Conservation (phyloP, 1,140 invertebrate genomes). For the Dinoponera quadriceps region DNA sequence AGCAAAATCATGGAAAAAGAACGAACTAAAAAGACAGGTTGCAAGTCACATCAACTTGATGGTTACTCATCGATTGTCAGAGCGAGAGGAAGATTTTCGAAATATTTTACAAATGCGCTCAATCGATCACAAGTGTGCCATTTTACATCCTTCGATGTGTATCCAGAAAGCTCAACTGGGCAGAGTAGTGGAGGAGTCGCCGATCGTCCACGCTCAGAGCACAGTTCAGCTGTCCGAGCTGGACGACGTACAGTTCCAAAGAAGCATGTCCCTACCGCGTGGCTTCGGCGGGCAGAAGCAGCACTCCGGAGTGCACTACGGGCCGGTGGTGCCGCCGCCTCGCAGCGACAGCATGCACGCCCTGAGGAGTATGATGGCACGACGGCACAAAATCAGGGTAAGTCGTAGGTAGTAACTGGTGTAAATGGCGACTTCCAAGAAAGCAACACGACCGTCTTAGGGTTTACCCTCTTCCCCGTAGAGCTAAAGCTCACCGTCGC, state of each 20-base stretch:
- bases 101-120: too few species aligned
- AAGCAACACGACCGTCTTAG: neutral
- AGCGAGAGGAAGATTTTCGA: too few species aligned
- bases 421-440: neutral
- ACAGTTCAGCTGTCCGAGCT: conserved; percentile 78
- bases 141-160: conserved; percentile 59
- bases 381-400: conserved; percentile 82
- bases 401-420: conserved; percentile 27
- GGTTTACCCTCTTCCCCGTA: neutral
- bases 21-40: neutral
- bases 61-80: too few species aligned
- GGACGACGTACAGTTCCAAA: conserved; percentile 81
- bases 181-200: conserved; percentile 78
- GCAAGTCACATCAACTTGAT: neutral
- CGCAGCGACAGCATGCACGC: conserved; percentile 85
- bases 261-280: conserved; percentile 84
- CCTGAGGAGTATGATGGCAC: conserved; percentile 81
- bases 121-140: too few species aligned
- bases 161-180: conserved; percentile 79
- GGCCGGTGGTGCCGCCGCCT: conserved; percentile 82
- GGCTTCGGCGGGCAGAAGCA: conserved; percentile 82
- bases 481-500: neutral
- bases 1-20: too few species aligned
- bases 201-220: conserved; percentile 80
- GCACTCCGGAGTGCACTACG: conserved; percentile 74